Evolutionary conservation across 2,888 invertebrate species (phyloP), one percentile per base, ranked within the genome.

Genomic region (Noctua pronuba): DNA sequence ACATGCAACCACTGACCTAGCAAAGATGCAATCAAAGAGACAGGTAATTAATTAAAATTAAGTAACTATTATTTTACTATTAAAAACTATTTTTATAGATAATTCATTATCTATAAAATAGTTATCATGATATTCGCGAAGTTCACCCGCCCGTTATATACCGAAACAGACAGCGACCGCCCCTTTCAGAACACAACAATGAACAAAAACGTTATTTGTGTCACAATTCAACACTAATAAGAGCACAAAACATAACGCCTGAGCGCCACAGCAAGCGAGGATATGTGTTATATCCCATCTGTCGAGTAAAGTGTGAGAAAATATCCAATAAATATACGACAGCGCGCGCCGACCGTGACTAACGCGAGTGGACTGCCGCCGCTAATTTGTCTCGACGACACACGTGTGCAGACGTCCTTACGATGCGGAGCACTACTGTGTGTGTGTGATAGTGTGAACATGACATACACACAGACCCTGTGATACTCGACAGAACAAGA

Each of bases 271-370:
- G 55, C 70, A 31, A 71, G 58, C 74, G n/a, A 44, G 44, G n/a
- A 83, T 78, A 74, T 82, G 68, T 68, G 58, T 65, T 35, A 74
- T 58, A 79, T 60, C 64, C 49, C 67, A 38, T 68, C n/a, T 71
- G 71, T 75, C 74, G 73, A 11, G 73, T 21, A 64, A 71, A 68
- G 60, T 58, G 80, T 38, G 79, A 79, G 83, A 83, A 82, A 82
- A 82, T 82, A 82, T 83, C 82, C 79, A 82, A 82, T 82, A 82
- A 82, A 83, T 82, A 82, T 82, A 82, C 83, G 83, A 82, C 81
- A 77, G 83, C 44, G 79, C 64, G 70, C 73, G 73, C 68, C 72
- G 79, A 83, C 64, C 82, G 82, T 71, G 64, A 82, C 24, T 82
- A 83, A 82, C 83, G 71, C 74, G 74, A 79, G 68, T 71, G 83